Percentiles rank a stretch among this genome's conserved stretches.
Conservation (phyloP, 1,140 invertebrate species). For the Brachionus manjavacas region DNA sequence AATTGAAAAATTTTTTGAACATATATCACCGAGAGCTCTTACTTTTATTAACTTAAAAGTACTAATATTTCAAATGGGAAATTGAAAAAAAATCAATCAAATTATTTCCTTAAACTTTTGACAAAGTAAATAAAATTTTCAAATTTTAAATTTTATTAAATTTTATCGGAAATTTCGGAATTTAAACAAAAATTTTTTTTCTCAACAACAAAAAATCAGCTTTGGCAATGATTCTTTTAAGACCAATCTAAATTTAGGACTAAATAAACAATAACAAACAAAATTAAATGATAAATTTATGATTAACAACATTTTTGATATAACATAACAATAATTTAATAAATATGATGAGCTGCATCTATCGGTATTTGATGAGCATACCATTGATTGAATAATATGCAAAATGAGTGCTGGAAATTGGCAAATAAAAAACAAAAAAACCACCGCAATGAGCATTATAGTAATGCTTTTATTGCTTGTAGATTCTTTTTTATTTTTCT, state of each 20-base stretch:
- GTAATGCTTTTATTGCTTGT: not conserved
- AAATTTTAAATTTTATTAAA: not conserved
- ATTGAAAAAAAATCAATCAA: not conserved
- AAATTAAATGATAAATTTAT: constrained; percentile 35
- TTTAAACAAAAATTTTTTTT: not conserved
- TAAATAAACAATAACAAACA: constrained; percentile 41
- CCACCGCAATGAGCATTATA: constrained; percentile 13
- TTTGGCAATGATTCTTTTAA: not conserved
- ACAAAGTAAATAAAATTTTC: not conserved
- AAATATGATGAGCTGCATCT: not conserved
- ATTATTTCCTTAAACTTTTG: not conserved
- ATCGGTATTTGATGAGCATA: not conserved
- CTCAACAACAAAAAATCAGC: not conserved
- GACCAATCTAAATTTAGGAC: constrained; percentile 23
- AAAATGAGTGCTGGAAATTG: constrained; percentile 22
- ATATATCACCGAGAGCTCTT: too few species aligned
- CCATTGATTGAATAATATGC: not conserved
- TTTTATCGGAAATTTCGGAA: not conserved
- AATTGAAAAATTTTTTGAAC: too few species aligned
- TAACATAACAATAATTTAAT: not conserved
- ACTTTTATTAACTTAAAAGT: too few species aligned
- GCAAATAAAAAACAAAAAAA: constrained; percentile 39
- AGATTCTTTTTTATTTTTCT: not conserved
- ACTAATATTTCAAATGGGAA: too few species aligned
- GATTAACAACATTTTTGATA: constrained; percentile 22